Evolutionary conservation across 2,797 vertebrate species (phyloP).

Genomic region (Macropus fuliginosus): DNA sequence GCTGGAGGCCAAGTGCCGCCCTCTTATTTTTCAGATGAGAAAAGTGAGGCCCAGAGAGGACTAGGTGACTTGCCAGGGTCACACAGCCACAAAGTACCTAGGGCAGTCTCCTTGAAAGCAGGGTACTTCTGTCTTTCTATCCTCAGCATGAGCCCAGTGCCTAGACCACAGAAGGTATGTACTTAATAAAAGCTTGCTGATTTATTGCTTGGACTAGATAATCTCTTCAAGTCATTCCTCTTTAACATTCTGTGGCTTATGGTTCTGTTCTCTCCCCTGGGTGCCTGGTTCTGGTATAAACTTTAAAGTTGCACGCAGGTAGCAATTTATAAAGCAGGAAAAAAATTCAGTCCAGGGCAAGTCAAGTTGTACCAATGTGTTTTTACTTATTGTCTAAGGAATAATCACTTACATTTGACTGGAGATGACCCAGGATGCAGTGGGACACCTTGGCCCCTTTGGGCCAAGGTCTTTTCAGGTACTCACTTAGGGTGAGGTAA

Average conservation of each 20-base stretch:
- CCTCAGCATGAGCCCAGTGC: neutral
- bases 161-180: neutral
- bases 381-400: neutral
- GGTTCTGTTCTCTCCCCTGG: neutral
- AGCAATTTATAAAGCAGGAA: neutral
- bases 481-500: no score
- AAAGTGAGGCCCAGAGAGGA: neutral
- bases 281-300: neutral
- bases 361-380: neutral
- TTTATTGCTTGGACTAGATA: neutral
- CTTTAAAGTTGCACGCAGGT: neutral
- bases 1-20: neutral
- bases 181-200: neutral
- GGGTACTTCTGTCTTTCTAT: neutral
- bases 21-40: neutral
- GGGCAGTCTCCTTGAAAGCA: neutral
- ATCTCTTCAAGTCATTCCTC: neutral
- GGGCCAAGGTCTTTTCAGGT: no score
- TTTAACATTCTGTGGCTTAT: neutral
- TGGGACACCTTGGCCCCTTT: no score
- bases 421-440: no score
- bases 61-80: neutral
- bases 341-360: neutral
- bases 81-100: neutral
- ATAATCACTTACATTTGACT: neutral